Conservation (phyloP, 1,140 invertebrate species). For the Temnothorax longispinosus region DNA sequence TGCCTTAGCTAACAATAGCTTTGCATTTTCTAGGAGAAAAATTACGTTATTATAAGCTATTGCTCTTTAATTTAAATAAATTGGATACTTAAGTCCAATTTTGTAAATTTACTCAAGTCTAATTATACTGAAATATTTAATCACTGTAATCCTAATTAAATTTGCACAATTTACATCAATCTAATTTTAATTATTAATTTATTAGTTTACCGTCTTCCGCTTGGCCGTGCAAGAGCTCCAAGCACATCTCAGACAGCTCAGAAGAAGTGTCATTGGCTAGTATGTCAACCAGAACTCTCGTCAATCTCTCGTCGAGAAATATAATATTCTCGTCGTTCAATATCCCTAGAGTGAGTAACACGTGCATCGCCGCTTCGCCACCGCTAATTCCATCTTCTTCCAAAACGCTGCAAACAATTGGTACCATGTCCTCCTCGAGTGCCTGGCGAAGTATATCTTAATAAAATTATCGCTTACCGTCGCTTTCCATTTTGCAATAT, state of each 20-base stretch:
- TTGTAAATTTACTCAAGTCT: constrained; percentile 6
- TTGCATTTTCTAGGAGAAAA: constrained; percentile 89
- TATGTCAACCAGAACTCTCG: constrained; percentile 77
- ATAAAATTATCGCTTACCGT: constrained; percentile 48
- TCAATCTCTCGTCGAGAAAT: constrained; percentile 78
- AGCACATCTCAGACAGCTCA: constrained; percentile 90
- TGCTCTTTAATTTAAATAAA: neutral
- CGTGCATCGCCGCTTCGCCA: constrained; percentile 89
- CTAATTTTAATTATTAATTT: constrained; percentile 26
- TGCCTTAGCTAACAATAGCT: constrained; percentile 90
- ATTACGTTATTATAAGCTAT: neutral
- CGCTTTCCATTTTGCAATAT: constrained; percentile 3
- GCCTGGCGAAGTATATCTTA: constrained; percentile 81
- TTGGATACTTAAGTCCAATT: neutral
- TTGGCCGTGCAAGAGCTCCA: constrained; percentile 91
- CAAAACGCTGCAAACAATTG: constrained; percentile 87
- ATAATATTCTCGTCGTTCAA: constrained; percentile 89
- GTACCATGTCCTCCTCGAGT: constrained; percentile 89
- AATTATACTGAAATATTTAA: constrained; percentile 44
- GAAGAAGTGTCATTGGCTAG: constrained; percentile 80
- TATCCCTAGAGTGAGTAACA: constrained; percentile 90
- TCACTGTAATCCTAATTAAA: neutral
- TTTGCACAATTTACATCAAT: neutral
- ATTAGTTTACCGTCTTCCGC: constrained; percentile 89
- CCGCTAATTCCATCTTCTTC: constrained; percentile 82